Evolutionary conservation across 2,888 invertebrate genomes (phyloP).

Genomic region (Cheiracanthium punctorium): DNA sequence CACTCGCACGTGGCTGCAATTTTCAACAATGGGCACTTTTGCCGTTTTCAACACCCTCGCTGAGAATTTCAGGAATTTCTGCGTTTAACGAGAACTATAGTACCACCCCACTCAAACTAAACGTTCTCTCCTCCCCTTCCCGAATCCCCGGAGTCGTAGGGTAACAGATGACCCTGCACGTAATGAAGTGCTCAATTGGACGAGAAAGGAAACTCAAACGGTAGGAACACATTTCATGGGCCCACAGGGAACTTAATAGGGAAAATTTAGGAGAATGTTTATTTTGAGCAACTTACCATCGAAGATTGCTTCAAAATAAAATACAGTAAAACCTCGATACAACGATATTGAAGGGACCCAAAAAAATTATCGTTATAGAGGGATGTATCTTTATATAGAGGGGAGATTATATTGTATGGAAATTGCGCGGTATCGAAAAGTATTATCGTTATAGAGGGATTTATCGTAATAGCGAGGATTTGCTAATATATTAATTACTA

Average conservation of each 20-base stretch:
- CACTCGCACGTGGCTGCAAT: neutral
- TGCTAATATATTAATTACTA: too few relatives aligned
- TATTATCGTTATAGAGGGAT: too few relatives aligned
- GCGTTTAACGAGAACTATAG: neutral
- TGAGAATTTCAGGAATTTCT: neutral
- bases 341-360: too few relatives aligned
- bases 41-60: conserved; percentile 7
- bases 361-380: too few relatives aligned
- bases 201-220: neutral
- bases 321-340: too few relatives aligned
- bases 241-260: neutral
- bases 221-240: neutral
- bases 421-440: too few relatives aligned
- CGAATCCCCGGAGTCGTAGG: neutral
- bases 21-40: neutral
- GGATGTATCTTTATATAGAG: too few relatives aligned
- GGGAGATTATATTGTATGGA: too few relatives aligned
- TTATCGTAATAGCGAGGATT: too few relatives aligned
- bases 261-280: too few relatives aligned
- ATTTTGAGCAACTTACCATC: too few relatives aligned
- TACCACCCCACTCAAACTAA: neutral
- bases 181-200: conserved; percentile 8
- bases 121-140: neutral
- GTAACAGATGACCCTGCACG: neutral
- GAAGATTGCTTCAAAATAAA: too few relatives aligned